phyloP scores from a whole-genome alignment of 2,888 invertebrate species.

The Xylocampa areola region DNA sequence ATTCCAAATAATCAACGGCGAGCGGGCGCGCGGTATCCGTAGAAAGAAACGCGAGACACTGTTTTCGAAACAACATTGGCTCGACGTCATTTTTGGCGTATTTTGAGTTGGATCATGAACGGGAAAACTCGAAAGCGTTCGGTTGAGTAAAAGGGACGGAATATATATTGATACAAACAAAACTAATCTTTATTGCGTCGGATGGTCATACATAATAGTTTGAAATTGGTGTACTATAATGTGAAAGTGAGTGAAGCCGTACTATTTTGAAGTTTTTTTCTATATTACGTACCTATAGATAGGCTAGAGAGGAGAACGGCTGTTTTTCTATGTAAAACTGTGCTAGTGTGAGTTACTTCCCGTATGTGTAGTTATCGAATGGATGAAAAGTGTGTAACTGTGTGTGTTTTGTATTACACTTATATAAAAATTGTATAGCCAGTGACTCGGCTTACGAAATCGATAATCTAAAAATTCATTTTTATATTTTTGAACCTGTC shows the following conservation, averaged over 20 bases:
- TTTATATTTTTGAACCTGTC: slow-evolving; percentile 76
- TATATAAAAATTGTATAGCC: slow-evolving; percentile 83
- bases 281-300: slow-evolving; percentile 79
- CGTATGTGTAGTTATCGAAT: slow-evolving; percentile 84
- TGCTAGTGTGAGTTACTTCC: slow-evolving; percentile 80
- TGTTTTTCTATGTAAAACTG: slow-evolving; percentile 86
- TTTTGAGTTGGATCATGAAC: slow-evolving; percentile 89
- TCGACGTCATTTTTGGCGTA: slow-evolving; percentile 90
- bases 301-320: slow-evolving; percentile 82
- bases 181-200: slow-evolving; percentile 77
- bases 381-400: slow-evolving; percentile 68
- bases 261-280: slow-evolving; percentile 89
- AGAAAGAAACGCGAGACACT: slow-evolving; percentile 86
- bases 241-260: slow-evolving; percentile 81
- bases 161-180: slow-evolving; percentile 68
- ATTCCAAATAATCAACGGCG: slow-evolving; percentile 88
- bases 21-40: slow-evolving; percentile 82
- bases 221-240: slow-evolving; percentile 73
- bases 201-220: slow-evolving; percentile 73
- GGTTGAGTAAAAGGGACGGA: slow-evolving; percentile 83
- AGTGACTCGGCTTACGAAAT: slow-evolving; percentile 76
- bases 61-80: slow-evolving; percentile 88
- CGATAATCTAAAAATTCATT: slow-evolving; percentile 86
- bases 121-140: slow-evolving; percentile 89
- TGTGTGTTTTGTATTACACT: slow-evolving; percentile 76